phyloP scores from a whole-genome alignment of 2,888 invertebrate genomes.

The Agapostemon virescens region DNA sequence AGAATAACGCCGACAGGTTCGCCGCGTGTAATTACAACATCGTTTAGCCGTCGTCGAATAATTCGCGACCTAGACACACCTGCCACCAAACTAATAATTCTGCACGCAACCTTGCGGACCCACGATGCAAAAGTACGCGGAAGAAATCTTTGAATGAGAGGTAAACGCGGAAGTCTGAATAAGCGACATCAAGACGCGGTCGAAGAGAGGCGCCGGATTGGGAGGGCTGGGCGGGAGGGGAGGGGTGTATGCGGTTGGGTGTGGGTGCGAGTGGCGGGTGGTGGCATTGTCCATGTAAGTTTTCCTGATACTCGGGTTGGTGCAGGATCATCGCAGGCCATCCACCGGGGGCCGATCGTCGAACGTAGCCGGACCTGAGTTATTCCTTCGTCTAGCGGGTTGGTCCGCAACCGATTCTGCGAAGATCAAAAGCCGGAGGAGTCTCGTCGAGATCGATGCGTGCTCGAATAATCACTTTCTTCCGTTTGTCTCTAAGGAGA shows the following conservation, averaged over 20 bases:
- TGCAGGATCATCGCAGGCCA: neutral
- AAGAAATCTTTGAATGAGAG: conserved; percentile 7
- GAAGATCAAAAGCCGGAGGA: neutral
- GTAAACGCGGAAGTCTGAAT: conserved; percentile 11
- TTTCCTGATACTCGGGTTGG: neutral
- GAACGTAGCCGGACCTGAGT: conserved; percentile 3
- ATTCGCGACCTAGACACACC: conserved; percentile 7
- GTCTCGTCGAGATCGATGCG: conserved; percentile 8
- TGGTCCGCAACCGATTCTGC: neutral
- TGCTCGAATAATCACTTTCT: conserved; percentile 15
- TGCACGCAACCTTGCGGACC: neutral
- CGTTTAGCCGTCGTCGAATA: neutral
- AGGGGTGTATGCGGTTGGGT: neutral
- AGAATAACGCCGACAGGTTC: neutral
- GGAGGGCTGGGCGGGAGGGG: neutral
- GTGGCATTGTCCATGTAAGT: conserved; percentile 8
- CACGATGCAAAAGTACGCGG: neutral
- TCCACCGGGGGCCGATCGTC: neutral
- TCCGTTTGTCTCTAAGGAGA: conserved; percentile 11
- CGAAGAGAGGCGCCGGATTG: neutral
- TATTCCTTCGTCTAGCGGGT: conserved; percentile 8
- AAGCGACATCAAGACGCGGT: neutral
- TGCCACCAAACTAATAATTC: conserved; percentile 9
- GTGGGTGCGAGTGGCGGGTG: neutral
- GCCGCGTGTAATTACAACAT: neutral